phyloP scores from a whole-genome alignment of 2,888 invertebrate species.

The Campopleginae sp. region DNA sequence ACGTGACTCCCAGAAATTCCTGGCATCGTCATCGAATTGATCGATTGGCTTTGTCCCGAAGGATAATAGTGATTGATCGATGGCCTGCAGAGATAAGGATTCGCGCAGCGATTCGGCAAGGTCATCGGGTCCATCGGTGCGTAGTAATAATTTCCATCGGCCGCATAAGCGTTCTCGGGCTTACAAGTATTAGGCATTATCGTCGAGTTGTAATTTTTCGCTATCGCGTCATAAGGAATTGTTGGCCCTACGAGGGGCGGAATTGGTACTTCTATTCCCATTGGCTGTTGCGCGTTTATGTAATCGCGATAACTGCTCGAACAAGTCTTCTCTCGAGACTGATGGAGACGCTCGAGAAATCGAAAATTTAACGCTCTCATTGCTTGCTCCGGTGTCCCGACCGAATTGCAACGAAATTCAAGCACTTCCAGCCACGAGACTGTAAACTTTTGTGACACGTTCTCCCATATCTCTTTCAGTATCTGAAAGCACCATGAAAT shows the following conservation, averaged over 20 bases:
- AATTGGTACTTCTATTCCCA: conserved; percentile 70
- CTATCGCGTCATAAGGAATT: conserved; percentile 74
- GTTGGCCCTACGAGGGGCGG: conserved; percentile 69
- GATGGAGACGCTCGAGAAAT: conserved; percentile 83
- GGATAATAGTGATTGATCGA: conserved; percentile 68
- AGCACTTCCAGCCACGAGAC: conserved; percentile 89
- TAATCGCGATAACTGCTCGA: conserved; percentile 72
- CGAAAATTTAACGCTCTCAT: conserved; percentile 85
- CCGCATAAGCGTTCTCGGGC: conserved; percentile 71
- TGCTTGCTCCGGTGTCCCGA: conserved; percentile 86
- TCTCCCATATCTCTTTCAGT: conserved; percentile 91
- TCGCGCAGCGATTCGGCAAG: conserved; percentile 59
- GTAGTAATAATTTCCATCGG: conserved; percentile 65
- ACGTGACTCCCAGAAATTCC: conserved; percentile 69
- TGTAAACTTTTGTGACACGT: conserved; percentile 86
- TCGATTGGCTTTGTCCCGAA: not conserved
- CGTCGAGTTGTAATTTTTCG: conserved; percentile 72
- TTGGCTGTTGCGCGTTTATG: conserved; percentile 66
- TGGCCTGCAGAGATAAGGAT: conserved; percentile 49
- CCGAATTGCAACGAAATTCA: conserved; percentile 86
- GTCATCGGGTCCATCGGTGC: conserved; percentile 29
- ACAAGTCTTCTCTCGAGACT: conserved; percentile 75
- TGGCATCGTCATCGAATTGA: conserved; percentile 72
- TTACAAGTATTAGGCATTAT: conserved; percentile 71
- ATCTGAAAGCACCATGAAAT: conserved; percentile 85